These are phyloP conservation scores for Oreonectes daqikongensis DNA, from an alignment of 2,797 vertebrate species.

Conservation along the genomic window DNA sequence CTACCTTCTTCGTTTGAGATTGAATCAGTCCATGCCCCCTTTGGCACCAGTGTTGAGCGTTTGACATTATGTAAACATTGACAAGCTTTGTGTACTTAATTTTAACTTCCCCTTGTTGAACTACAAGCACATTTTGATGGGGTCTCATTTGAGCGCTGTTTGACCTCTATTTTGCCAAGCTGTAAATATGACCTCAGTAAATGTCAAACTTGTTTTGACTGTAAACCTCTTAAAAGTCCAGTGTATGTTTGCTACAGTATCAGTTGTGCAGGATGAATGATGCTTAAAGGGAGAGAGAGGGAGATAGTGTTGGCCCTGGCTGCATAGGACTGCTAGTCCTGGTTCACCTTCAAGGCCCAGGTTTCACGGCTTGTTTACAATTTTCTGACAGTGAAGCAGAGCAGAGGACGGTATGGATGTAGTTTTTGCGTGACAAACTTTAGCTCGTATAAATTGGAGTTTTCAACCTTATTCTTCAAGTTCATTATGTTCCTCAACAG, in stretches of 20 bases:
- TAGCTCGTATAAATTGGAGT: background rate
- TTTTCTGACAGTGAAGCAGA: conserved; percentile 65
- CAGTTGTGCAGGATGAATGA: background rate
- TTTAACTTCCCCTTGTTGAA: conserved; percentile 8
- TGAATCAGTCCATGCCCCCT: conserved; percentile 3
- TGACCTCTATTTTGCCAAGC: conserved; percentile 2
- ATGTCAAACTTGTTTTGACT: conserved; percentile 1
- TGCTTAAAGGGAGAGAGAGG: background rate
- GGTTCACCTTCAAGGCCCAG: conserved; percentile 57
- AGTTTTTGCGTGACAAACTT: conserved; percentile 46
- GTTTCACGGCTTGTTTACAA: conserved; percentile 61
- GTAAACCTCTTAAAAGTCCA: background rate
- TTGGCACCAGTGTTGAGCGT: background rate
- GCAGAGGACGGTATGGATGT: conserved; percentile 58
- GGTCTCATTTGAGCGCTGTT: background rate
- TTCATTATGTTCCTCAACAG: conserved; percentile 34
- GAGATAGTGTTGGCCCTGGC: conserved; percentile 2
- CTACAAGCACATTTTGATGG: background rate
- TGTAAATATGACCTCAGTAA: background rate
- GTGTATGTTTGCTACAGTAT: background rate
- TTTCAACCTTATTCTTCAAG: too few relatives aligned
- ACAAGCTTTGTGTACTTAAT: background rate
- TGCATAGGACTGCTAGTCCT: conserved; percentile 17
- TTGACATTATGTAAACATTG: conserved; percentile 29
- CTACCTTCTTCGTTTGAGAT: conserved; percentile 66